phyloP scores from a whole-genome alignment of 2,113 vertebrate genomes.

The Campylomormyrus numenius region DNA sequence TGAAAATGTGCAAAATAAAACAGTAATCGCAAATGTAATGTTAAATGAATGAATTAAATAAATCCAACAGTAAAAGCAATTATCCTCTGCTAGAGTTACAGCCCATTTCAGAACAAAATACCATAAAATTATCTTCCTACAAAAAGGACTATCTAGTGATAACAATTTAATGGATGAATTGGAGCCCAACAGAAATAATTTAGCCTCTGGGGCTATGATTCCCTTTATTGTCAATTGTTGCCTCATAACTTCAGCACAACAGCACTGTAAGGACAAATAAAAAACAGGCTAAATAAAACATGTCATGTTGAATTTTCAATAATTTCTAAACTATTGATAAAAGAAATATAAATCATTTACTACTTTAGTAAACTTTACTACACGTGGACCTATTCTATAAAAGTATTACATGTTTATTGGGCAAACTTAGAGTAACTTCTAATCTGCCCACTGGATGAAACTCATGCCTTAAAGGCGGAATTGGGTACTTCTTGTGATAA shows the following conservation, averaged over 20 bases:
- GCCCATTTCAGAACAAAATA: slow-evolving; percentile 12
- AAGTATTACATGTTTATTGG: background rate
- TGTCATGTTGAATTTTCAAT: background rate
- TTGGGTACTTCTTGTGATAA: background rate
- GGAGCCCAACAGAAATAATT: slow-evolving; percentile 93
- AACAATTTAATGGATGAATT: slow-evolving; percentile 97
- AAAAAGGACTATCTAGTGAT: slow-evolving; percentile 58
- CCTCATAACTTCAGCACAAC: slow-evolving; percentile 68
- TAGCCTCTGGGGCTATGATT: slow-evolving; percentile 89
- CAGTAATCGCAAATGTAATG: background rate
- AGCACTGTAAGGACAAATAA: background rate
- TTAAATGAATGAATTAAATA: background rate
- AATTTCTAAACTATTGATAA: background rate
- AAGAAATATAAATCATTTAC: background rate
- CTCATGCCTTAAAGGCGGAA: background rate
- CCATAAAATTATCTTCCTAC: background rate
- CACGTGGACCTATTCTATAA: background rate
- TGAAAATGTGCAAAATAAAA: background rate
- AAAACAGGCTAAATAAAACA: background rate
- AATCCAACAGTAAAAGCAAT: slow-evolving; percentile 10
- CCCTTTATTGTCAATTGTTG: slow-evolving; percentile 77
- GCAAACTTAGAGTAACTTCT: background rate
- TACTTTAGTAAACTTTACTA: background rate
- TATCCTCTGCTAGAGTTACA: background rate
- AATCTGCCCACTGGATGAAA: background rate